Conservation (phyloP, 2,888 invertebrate species). For the Trachelus stipa region DNA sequence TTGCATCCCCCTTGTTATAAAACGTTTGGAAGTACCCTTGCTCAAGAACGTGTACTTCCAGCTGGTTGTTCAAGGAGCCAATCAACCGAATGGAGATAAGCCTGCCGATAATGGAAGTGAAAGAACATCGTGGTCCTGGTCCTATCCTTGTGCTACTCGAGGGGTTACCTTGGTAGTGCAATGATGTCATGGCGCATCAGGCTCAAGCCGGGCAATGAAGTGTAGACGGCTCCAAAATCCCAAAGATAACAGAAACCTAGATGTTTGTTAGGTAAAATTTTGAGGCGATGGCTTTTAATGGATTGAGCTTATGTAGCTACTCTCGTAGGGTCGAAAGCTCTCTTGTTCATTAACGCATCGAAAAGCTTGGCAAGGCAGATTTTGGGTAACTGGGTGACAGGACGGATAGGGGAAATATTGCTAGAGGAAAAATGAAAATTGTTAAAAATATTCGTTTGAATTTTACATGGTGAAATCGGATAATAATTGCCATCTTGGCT, state of each 20-base stretch:
- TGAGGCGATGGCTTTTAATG: conserved; percentile 31
- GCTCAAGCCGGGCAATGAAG: conserved; percentile 36
- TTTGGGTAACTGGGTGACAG: too few species aligned
- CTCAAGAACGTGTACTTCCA: conserved; percentile 3
- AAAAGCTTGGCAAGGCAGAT: too few species aligned
- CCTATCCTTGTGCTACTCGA: neutral
- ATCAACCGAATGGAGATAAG: conserved; percentile 51
- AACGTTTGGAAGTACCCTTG: too few species aligned
- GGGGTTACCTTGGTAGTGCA: conserved; percentile 25
- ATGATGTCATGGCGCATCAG: conserved; percentile 36
- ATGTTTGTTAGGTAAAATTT: conserved; percentile 36
- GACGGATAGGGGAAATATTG: too few species aligned
- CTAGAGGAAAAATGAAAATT: too few species aligned
- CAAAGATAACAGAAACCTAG: conserved; percentile 46
- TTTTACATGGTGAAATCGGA: too few species aligned
- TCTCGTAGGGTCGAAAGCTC: too few species aligned
- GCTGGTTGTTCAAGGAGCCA: conserved; percentile 38
- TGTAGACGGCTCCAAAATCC: conserved; percentile 35
- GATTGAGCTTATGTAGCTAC: conserved; percentile 18
- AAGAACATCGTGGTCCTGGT: conserved; percentile 32
- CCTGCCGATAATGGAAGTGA: conserved; percentile 50
- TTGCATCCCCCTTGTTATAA: too few species aligned
- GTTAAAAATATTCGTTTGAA: too few species aligned
- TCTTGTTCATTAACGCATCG: too few species aligned
- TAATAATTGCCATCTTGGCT: too few species aligned